These are phyloP conservation scores for Pipistrellus pipistrellus DNA, from an alignment of 2,797 vertebrate species.

Conservation along the genomic window DNA sequence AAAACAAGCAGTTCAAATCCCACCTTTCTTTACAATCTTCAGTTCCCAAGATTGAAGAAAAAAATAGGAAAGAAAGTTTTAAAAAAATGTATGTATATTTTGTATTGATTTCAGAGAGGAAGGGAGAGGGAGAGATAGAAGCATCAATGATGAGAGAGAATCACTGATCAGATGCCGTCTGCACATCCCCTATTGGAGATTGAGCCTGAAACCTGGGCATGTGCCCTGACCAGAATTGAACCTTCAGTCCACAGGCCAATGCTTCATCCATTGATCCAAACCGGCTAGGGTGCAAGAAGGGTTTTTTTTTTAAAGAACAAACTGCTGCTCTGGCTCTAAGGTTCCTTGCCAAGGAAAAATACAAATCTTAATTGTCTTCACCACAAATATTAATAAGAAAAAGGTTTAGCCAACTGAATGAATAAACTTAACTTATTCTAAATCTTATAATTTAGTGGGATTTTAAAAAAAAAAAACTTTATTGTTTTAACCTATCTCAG, in stretches of 20 bases:
- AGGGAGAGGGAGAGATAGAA: too few species aligned
- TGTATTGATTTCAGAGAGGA: too few species aligned
- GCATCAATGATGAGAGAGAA: too few species aligned
- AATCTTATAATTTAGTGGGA: background rate
- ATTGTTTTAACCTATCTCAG: background rate
- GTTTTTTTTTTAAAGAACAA: background rate
- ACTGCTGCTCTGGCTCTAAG: background rate
- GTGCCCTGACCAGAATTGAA: too few species aligned
- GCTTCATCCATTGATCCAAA: too few species aligned
- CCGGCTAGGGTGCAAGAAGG: background rate
- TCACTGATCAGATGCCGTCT: too few species aligned
- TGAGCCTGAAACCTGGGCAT: too few species aligned
- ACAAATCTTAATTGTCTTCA: background rate
- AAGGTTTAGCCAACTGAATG: background rate
- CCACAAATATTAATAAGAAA: background rate
- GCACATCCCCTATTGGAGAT: too few species aligned
- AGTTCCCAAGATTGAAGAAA: background rate
- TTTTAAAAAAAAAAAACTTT: too few species aligned
- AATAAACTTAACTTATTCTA: background rate
- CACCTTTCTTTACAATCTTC: background rate
- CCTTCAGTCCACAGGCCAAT: too few species aligned
- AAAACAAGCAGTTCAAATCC: background rate
- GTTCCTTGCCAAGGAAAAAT: background rate
- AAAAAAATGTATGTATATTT: too few species aligned
- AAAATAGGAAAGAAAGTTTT: background rate